These are phyloP conservation scores for Boulengeromyrus knoepffleri DNA, from an alignment of 2,113 vertebrate genomes.

Conservation along the genomic window DNA sequence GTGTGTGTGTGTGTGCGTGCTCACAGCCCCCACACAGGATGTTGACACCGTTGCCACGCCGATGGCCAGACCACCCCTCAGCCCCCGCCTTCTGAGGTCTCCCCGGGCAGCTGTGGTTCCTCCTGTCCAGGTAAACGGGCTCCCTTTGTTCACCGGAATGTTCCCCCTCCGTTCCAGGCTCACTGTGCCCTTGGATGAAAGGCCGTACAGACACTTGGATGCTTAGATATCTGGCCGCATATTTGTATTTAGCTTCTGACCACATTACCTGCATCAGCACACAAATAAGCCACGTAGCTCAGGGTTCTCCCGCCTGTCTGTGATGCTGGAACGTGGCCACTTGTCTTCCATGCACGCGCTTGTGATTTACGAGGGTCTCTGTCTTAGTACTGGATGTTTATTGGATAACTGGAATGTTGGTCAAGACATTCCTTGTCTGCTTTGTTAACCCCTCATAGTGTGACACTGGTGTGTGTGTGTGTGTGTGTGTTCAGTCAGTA, in stretches of 20 bases:
- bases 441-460: not conserved
- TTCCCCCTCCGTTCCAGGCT: not conserved
- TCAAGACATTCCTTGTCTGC: not conserved
- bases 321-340: not conserved
- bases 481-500: not conserved
- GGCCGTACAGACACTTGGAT: not conserved
- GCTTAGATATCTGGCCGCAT: not conserved
- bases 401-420: not conserved
- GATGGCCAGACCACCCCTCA: constrained; percentile 72
- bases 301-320: not conserved
- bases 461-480: not conserved
- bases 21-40: constrained; percentile 20
- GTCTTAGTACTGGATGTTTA: not conserved
- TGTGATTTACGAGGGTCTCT: not conserved
- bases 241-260: not conserved
- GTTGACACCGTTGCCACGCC: constrained; percentile 46
- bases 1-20: not conserved
- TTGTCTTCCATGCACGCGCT: not conserved
- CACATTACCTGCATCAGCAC: not conserved
- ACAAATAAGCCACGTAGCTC: not conserved
- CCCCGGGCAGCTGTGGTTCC: constrained; percentile 78
- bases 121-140: constrained; percentile 71
- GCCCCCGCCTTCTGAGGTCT: constrained; percentile 78
- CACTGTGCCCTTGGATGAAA: not conserved
- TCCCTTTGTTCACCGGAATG: not conserved